Base-by-base conservation (phyloP, 2,113 vertebrate genomes). In the Riparia riparia region DNA sequence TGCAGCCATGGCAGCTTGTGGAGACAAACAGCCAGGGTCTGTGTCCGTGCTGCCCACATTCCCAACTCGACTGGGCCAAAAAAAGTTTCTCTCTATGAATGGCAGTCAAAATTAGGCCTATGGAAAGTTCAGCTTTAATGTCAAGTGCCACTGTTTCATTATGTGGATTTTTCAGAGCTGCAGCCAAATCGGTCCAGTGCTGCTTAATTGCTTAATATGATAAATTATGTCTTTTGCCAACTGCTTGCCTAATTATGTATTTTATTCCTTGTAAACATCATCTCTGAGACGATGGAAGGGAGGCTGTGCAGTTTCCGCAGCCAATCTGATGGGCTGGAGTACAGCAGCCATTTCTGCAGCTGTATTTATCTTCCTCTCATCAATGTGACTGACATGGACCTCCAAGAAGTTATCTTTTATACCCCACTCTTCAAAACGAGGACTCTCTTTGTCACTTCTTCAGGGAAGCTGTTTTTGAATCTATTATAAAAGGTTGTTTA, bases 301-400 rank as follows among this genome's bases (percentile, higher is more conserved):
- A 73, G 56, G 41, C 71, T 1, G 1, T 1, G 1, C 39, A 51
- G 17, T 78, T 96, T 95, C 79, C 88, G 92, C 68, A 37, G 82
- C 51, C 64, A 88, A 81, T 97, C 92, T 96, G 95, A 94, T 95
- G 85, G 90, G 82, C 90, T 81, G 2, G 9, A 88, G 82, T 94
- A 73, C 79, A 95, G 90, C 71, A 90, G 22, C n/a, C 6, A 3
- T 64, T 84, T 90, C 90, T 77, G 79, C 64, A 86, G 49, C 37
- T 94, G 14, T 80, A 83, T 94, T 96, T 96, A 92, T 42, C 63
- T 61, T 68, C 12, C 4, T 82, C 6, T 91, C 70, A 66, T 57
- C 69, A 31, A 20, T 16, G 29, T 66, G 71, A 58, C 77, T 74
- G 85, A 86, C 80, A 83, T 2, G 22, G 74, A 80, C 58, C 71